Evolutionary conservation across 2,113 vertebrate genomes (phyloP), one percentile per base, ranked within the genome.

Genomic region (Philantomba maxwellii): DNA sequence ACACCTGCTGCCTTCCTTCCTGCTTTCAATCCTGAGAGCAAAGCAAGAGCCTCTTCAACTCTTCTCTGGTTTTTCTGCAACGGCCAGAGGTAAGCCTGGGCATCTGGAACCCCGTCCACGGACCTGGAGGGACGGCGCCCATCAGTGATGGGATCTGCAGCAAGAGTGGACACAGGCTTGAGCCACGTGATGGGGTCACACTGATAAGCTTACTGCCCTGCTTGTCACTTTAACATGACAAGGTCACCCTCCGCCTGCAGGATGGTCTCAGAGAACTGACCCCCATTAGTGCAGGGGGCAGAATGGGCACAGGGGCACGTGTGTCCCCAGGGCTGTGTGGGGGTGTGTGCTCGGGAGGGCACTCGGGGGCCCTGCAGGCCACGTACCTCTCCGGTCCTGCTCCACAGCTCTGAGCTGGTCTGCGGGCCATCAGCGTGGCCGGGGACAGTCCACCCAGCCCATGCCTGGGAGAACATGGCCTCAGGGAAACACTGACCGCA

Each of bases 201-300:
- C 53, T 87, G 94, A 95, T 85, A 58, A 58, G 93, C 91, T 96
- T 70, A 73, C 81, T 82, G 87, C 87, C 23, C 70, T 12, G 21
- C 15, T 86, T 86, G 98, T 96, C 97, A 80, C 91, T 93, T 97
- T 93, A 98, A 97, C 80, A 36, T 83, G 98, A 98, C 98, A 53
- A 87, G 97, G 98, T 98, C 98, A 87, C 25, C 78, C 39, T 80
- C 96, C 70, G 96, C 58, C 95, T 86, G 75, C 0, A 51, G 28
- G 98, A 97, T 25, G 93, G 96, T 95, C 95, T 23, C 91, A 97
- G 98, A 98, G 97, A 94, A 97, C 94, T 51, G 94, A 97, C 96
- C 94, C 91, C 97, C 96, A 49, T 98, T 96, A 95, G 53, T 53
- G 92, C 26, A n/a, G 10, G 1, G 91, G 94, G 45, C 51, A 84